Conservation (phyloP, 2,888 invertebrate genomes). For the Melinaea marsaeus region DNA sequence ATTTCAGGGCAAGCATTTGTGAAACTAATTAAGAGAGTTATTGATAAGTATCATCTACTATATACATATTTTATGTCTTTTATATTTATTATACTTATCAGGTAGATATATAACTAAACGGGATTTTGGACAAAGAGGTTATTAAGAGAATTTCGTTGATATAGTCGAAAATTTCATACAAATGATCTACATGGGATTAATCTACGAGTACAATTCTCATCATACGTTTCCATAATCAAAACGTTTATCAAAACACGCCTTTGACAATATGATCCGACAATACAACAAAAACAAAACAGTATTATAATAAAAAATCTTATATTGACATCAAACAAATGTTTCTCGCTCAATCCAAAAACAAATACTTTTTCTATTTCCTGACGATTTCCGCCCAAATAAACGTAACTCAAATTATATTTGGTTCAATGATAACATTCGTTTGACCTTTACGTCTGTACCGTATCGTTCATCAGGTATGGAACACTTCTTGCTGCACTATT, state of each 20-base stretch:
- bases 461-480: slow-evolving; percentile 1
- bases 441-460: slow-evolving; percentile 3
- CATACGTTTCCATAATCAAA: neutral
- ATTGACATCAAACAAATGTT: neutral
- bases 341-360: neutral
- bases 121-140: no score
- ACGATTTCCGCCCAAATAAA: slow-evolving; percentile 4
- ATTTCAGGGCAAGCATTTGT: no score
- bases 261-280: neutral
- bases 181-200: neutral
- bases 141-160: neutral
- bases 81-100: no score
- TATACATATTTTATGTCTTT: no score
- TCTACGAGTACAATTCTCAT: neutral
- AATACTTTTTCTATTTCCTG: slow-evolving; percentile 3
- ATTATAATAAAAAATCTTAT: neutral
- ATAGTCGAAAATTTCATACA: neutral
- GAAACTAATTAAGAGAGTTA: no score
- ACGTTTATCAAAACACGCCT: neutral
- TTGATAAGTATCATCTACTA: no score
- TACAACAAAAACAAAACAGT: neutral
- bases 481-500: slow-evolving; percentile 7
- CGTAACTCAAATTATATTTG: neutral
- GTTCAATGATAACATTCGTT: slow-evolving; percentile 3
- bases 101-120: no score